Evolutionary conservation across 2,888 invertebrate genomes (phyloP), one percentile per base, ranked within the genome.

Genomic region (Oxyteleia sp.): DNA sequence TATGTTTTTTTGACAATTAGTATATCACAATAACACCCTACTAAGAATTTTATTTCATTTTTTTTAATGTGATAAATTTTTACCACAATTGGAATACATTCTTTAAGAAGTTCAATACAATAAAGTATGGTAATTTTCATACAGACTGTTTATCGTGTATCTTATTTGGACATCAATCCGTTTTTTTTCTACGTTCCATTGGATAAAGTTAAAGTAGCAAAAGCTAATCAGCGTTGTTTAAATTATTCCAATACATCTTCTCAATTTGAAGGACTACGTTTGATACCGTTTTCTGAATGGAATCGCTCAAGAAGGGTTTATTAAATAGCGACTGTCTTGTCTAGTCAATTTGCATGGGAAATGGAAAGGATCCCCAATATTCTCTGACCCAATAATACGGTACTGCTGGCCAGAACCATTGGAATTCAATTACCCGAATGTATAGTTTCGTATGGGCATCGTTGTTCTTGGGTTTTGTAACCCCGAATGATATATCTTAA

Each of bases 341-440:
- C 74, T 66, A 23, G 45, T 55, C 68, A 78, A 78, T 83, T 83
- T 83, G 51, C 78, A 83, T 78, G 43, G 81, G 57, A 69, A 82
- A 75, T 75, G 23, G 63, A 61, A 74, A 68, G 68, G 74, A 78
- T 78, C 69, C 69, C 72, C 72, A 59, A 74, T 83, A 82, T 74
- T 61, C 68, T 45, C 74, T 71, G 79, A 69, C 80, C 80, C 45
- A 80, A 84, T 79, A 75, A 80, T 84, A 71, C 66, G 53, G 41
- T 53, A 64, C 74, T 61, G 29, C 61, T 66, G 72, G 78, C 43
- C 82, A 72, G 29, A 74, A 53, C 71, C 80, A 64, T 66, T 66
- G 80, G 66, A 84, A 80, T 80, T 76, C 79, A 80, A 84, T 84
- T 84, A 84, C 75, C 32, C 57, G 74, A 59, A 64, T 71, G 66